These are phyloP conservation scores for Trichacis sp. DNA, from an alignment of 2,888 invertebrate species.

Conservation along the genomic window DNA sequence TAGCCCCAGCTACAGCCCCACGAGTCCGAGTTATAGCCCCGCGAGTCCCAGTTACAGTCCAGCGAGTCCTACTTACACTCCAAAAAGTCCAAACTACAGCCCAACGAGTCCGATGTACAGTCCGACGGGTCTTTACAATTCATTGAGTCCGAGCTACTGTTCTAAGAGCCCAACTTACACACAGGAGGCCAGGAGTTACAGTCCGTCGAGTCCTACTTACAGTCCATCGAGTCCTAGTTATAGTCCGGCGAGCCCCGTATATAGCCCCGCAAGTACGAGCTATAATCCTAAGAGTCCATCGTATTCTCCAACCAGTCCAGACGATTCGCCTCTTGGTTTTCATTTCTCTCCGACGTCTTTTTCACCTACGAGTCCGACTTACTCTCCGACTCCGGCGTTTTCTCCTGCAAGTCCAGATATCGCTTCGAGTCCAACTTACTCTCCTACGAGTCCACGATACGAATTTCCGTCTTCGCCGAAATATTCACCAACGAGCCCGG, in stretches of 20 bases:
- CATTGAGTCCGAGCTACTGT: constrained; percentile 75
- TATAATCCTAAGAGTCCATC: background rate
- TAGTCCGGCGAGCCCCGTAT: no score
- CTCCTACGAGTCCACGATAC: no score
- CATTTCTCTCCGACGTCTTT: no score
- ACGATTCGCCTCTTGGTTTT: constrained; percentile 18
- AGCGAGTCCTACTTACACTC: constrained; percentile 87
- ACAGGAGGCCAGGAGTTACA: constrained; percentile 82
- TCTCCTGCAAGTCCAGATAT: no score
- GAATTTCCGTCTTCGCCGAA: constrained; percentile 7
- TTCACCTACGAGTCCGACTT: no score
- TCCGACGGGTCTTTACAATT: no score
- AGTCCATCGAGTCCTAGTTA: no score
- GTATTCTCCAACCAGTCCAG: constrained; percentile 45
- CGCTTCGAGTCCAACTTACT: no score
- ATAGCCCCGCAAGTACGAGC: background rate
- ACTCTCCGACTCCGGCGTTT: no score
- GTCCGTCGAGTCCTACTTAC: no score
- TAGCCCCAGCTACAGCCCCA: constrained; percentile 85
- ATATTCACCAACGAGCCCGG: constrained; percentile 11
- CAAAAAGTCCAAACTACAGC: constrained; percentile 83
- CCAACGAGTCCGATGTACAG: constrained; percentile 87
- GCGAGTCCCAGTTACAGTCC: constrained; percentile 84
- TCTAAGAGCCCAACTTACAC: constrained; percentile 75
- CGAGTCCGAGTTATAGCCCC: constrained; percentile 85